A percentile compares a stretch with the other conserved stretches of the same genome.
These are phyloP conservation scores for Helobdella robusta DNA, from an alignment of 2,888 invertebrate species.

Conservation along the genomic window DNA sequence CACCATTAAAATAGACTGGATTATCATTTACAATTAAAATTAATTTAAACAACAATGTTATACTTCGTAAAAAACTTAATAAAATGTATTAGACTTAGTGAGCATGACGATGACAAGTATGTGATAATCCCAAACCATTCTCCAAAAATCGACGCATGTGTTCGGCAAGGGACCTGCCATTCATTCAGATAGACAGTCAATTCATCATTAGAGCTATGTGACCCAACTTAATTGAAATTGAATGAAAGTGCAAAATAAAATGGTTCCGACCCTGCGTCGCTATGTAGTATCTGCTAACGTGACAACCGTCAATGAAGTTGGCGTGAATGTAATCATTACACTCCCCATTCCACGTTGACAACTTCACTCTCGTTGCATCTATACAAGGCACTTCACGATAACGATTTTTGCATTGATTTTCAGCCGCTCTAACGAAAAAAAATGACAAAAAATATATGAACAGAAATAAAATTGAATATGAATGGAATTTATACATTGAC, in stretches of 20 bases:
- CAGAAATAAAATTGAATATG: no score
- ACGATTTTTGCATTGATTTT: conserved; percentile 51
- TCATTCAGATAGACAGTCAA: no score
- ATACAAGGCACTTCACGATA: conserved; percentile 92
- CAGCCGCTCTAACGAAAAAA: no score
- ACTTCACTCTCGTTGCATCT: conserved; percentile 85
- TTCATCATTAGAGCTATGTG: neutral
- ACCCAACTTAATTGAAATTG: neutral
- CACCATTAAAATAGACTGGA: no score
- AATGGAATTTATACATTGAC: no score
- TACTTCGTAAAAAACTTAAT: no score
- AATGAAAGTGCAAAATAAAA: neutral
- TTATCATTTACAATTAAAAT: no score
- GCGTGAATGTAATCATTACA: conserved; percentile 82
- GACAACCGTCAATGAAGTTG: conserved; percentile 94
- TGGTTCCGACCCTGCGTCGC: conserved; percentile 75
- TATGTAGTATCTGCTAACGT: conserved; percentile 92
- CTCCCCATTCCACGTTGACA: conserved; percentile 49
- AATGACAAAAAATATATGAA: no score
- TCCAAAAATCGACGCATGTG: conserved; percentile 90
- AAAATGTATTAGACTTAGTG: conserved; percentile 58
- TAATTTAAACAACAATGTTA: no score
- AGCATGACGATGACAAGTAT: conserved; percentile 78
- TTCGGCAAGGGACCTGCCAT: conserved; percentile 71
- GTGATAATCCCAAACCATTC: conserved; percentile 94